A percentile compares a stretch with the other conserved stretches of the same genome.
These are phyloP conservation scores for Drosophila tropicalis DNA, from an alignment of 1,140 invertebrate species.

Conservation along the genomic window DNA sequence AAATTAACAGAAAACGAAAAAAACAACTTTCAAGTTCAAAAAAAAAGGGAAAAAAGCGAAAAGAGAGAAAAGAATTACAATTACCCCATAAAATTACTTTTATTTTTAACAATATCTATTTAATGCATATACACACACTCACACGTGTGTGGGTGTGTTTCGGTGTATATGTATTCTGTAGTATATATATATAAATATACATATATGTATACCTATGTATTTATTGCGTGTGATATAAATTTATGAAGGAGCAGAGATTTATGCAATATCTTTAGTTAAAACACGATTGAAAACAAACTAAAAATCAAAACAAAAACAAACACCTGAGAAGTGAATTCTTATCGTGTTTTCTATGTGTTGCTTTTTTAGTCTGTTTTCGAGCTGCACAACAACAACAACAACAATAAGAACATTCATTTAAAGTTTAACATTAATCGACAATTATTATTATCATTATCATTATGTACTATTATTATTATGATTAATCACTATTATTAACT, in stretches of 20 bases:
- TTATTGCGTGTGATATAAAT: conserved; percentile 81
- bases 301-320: conserved; percentile 6
- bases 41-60: conserved; percentile 20
- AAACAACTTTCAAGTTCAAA: conserved; percentile 38
- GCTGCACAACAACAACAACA: conserved; percentile 30
- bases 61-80: conserved; percentile 4
- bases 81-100: conserved; percentile 1
- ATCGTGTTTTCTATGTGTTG: background rate
- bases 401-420: conserved; percentile 12
- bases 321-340: background rate
- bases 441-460: conserved; percentile 7
- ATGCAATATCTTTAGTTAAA: conserved; percentile 64
- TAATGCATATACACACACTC: conserved; percentile 2
- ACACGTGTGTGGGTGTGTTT: conserved; percentile 19
- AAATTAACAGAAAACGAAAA: conserved; percentile 4
- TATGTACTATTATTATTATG: background rate
- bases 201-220: conserved; percentile 65
- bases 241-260: conserved; percentile 63
- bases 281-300: conserved; percentile 66
- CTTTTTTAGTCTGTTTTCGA: conserved; percentile 71
- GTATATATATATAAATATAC: conserved; percentile 1
- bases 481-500: conserved; percentile 3
- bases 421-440: conserved; percentile 6
- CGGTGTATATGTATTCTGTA: conserved; percentile 27
- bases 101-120: background rate